Evolutionary conservation across 2,888 invertebrate species (phyloP).

Genomic region (Calliopum simillimum): DNA sequence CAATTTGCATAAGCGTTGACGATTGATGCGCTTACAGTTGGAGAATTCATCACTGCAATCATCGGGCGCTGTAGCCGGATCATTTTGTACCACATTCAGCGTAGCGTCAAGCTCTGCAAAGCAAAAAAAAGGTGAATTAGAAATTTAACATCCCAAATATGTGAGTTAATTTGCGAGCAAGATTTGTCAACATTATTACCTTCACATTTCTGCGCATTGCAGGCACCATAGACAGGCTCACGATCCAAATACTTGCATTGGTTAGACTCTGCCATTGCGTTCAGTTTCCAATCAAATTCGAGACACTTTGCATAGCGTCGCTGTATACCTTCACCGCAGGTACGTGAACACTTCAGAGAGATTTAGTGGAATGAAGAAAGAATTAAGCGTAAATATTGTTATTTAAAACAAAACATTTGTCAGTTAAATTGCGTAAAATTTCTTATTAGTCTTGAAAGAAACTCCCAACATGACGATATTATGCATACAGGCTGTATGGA

Average conservation of each 20-base stretch:
- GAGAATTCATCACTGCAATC: slow-evolving; percentile 76
- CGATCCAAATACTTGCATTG: slow-evolving; percentile 68
- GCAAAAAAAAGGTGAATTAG: not conserved
- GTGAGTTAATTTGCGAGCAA: not conserved
- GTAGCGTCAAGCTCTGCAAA: slow-evolving; percentile 35
- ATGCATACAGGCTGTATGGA: no score
- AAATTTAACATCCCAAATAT: no score
- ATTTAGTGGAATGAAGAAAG: no score
- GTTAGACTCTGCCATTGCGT: slow-evolving; percentile 64
- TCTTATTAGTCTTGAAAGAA: no score
- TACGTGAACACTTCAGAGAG: slow-evolving; percentile 68
- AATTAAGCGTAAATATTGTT: no score
- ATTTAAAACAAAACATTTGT: no score
- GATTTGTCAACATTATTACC: slow-evolving; percentile 48
- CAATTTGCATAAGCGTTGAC: slow-evolving; percentile 85
- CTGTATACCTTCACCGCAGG: slow-evolving; percentile 71
- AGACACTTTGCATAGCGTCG: slow-evolving; percentile 71
- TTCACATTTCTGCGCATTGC: slow-evolving; percentile 69
- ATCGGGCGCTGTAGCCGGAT: slow-evolving; percentile 64
- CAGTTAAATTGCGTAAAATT: no score
- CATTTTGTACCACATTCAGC: slow-evolving; percentile 42
- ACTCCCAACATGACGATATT: no score
- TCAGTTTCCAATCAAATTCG: slow-evolving; percentile 60
- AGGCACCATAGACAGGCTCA: slow-evolving; percentile 68
- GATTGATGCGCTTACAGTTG: slow-evolving; percentile 83